Base-by-base conservation (phyloP, 2,888 invertebrate species). In the Agriopis leucophaearia region DNA sequence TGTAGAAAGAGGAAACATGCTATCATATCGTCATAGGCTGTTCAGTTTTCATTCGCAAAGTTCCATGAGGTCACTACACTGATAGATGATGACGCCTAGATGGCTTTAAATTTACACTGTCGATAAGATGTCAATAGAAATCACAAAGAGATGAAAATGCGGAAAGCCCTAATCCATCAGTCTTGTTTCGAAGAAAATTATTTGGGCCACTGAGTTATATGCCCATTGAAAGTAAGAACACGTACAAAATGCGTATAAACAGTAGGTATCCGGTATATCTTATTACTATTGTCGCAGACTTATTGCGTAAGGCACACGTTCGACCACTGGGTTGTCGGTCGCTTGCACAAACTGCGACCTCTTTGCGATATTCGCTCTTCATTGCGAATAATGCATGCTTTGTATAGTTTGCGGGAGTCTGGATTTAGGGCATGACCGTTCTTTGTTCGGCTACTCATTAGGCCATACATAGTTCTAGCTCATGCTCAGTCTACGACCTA, bases 221-320 rank as follows among this genome's bases (percentile, higher is more conserved):
- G 75, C 66, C 70, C 77, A 82, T 81, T 83, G 81, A 81, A 82
- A 85, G 80, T 75, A 72, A 83, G 78, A 76, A 77, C 78, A 77
- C 74, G 73, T 71, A 60, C 58, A 50, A 45, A 60, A 44, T 64
- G 58, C 45, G 16, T 68, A 56, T 8, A 44, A 10, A 66, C 42
- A 59, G 42, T n/a, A n/a, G n/a, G n/a, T n/a, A n/a, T n/a, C n/a
- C n/a, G n/a, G n/a, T 50, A 50, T 50, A 50, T 50, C 59, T 38
- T 42, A 59, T 59, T 47, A 58, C 58, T 47, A 74, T 48, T 81
- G 77, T 80, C 74, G 73, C 72, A 54, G 61, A 50, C 73, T 72
- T 71, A 74, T 84, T 83, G 75, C 79, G 78, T 73, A 81, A 77
- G 56, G 36, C 42, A 65, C 73, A 61, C 42, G 71, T 69, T 57